Conservation (phyloP, 2,888 invertebrate genomes). For the Coelogynopora nodosa region DNA sequence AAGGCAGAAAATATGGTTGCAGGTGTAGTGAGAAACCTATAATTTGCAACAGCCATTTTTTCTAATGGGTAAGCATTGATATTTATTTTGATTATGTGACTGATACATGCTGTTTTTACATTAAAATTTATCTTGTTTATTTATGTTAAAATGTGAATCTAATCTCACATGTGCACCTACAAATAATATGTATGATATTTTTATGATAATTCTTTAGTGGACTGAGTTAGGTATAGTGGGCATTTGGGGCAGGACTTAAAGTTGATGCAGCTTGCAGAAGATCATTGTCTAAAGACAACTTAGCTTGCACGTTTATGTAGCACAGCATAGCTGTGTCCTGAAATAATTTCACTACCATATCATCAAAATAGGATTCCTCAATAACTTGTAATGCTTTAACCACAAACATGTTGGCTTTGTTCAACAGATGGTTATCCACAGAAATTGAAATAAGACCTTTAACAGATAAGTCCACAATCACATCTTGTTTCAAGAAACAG, state of each 20-base stretch:
- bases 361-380: not conserved
- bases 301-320: conserved; percentile 46
- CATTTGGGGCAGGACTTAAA: not conserved
- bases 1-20: too few relatives aligned
- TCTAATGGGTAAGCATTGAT: too few relatives aligned
- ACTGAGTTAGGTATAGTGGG: not conserved
- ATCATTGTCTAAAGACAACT: conserved; percentile 48
- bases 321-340: conserved; percentile 32
- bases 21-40: too few relatives aligned
- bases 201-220: conserved; percentile 4
- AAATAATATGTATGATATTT: too few relatives aligned
- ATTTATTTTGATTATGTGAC: too few relatives aligned
- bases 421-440: conserved; percentile 1
- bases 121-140: too few relatives aligned
- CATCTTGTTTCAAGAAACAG: conserved; percentile 42
- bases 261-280: conserved; percentile 40
- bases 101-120: too few relatives aligned
- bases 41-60: too few relatives aligned
- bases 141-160: too few relatives aligned
- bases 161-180: too few relatives aligned
- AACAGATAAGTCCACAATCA: not conserved
- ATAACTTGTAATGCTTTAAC: conserved; percentile 34
- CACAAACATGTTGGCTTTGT: conserved; percentile 18
- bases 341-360: conserved; percentile 9
- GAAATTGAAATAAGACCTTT: conserved; percentile 7